phyloP scores from a whole-genome alignment of 2,113 vertebrate species.

The Calyptommatus sinebrachiatus region DNA sequence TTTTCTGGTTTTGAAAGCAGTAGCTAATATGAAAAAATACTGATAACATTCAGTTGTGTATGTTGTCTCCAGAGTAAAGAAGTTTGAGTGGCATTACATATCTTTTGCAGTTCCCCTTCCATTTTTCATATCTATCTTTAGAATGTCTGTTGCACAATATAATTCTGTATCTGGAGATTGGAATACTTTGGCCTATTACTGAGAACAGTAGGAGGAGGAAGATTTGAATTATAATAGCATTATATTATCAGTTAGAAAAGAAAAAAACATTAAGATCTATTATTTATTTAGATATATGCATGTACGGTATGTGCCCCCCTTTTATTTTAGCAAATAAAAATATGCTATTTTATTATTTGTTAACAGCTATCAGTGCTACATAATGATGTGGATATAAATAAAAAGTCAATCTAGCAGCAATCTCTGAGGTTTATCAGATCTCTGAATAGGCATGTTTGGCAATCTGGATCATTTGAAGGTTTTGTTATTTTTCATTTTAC shows the following conservation, averaged over 20 bases:
- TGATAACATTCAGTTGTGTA: not conserved
- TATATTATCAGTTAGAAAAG: not conserved
- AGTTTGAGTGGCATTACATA: not conserved
- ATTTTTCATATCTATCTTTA: not conserved
- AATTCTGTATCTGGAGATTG: not conserved
- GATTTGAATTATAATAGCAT: not conserved
- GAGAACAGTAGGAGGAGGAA: not conserved
- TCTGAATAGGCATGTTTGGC: not conserved
- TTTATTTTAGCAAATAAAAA: not conserved
- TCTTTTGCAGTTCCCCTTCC: not conserved
- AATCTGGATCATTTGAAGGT: not conserved
- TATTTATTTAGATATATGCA: not conserved
- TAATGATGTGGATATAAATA: not conserved
- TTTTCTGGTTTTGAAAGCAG: constrained; percentile 6
- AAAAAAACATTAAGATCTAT: not conserved
- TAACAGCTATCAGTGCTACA: not conserved
- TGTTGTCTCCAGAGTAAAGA: not conserved
- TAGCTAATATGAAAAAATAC: not conserved
- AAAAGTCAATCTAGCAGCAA: not conserved
- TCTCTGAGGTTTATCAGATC: not conserved
- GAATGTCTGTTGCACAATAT: not conserved
- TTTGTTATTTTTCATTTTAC: not conserved
- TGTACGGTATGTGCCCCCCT: not conserved
- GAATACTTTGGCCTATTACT: not conserved
- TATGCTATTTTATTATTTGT: not conserved